Percentiles rank a stretch among this genome's conserved stretches.
phyloP scores from a whole-genome alignment of 2,888 invertebrate genomes.

The Diarsia mendica region DNA sequence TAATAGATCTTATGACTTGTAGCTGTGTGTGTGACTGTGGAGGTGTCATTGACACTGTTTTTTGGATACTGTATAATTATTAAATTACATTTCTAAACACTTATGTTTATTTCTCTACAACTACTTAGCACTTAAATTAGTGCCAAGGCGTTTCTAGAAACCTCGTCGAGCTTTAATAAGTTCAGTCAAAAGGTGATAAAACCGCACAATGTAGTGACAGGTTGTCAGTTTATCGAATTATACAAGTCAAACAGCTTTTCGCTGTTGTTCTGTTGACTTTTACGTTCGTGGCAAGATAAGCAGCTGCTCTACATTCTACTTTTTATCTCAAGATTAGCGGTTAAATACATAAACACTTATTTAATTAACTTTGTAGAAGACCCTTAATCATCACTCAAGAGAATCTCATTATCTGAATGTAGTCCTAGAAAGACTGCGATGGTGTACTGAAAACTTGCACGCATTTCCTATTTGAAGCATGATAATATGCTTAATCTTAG shows the following conservation, averaged over 20 bases:
- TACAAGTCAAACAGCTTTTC: constrained; percentile 26
- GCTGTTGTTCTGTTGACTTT: constrained; percentile 30
- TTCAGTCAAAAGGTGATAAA: constrained; percentile 44
- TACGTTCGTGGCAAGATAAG: constrained; percentile 14
- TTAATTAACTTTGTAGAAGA: not conserved
- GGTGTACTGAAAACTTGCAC: not conserved
- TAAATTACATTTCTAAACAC: constrained; percentile 14
- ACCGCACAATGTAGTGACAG: constrained; percentile 16
- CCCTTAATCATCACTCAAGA: constrained; percentile 4
- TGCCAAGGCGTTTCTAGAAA: constrained; percentile 42
- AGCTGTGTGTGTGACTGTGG: constrained; percentile 12
- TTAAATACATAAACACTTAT: not conserved
- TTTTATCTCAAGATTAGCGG: constrained; percentile 21
- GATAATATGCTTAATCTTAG: constrained; percentile 18
- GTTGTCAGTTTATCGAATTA: constrained; percentile 25
- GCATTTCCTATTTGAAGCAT: constrained; percentile 36
- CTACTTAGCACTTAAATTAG: constrained; percentile 19
- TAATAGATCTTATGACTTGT: constrained; percentile 53
- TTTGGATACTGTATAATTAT: constrained; percentile 28
- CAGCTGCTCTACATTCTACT: constrained; percentile 42
- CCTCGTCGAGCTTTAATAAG: constrained; percentile 19
- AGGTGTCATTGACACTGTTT: constrained; percentile 54
- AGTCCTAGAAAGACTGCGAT: constrained; percentile 1
- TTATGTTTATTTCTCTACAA: constrained; percentile 16
- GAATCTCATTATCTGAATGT: constrained; percentile 9